Evolutionary conservation across 2,797 vertebrate species (phyloP).

Genomic region (Helicolenus hilgendorfi): DNA sequence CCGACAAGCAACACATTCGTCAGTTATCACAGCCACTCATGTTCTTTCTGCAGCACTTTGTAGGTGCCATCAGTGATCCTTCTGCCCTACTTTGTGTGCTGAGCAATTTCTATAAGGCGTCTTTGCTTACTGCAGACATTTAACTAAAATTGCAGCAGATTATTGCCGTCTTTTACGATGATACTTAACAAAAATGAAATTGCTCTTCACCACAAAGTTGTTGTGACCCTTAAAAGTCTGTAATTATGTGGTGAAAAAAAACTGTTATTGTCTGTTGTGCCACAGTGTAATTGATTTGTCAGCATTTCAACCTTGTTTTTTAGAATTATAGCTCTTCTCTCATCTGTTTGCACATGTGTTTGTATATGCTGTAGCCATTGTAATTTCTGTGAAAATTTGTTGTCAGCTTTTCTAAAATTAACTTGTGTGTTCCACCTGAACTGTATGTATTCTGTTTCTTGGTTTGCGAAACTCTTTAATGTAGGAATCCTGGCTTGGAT

Average conservation of each 20-base stretch:
- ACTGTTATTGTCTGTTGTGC: slow-evolving; percentile 38
- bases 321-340: background rate
- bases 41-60: slow-evolving; percentile 16
- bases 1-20: slow-evolving; percentile 31
- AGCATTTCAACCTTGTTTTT: slow-evolving; percentile 59
- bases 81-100: slow-evolving; percentile 16
- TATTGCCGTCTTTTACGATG: slow-evolving; percentile 68
- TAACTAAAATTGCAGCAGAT: slow-evolving; percentile 66
- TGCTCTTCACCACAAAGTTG: slow-evolving; percentile 49
- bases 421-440: slow-evolving; percentile 10
- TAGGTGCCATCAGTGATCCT: slow-evolving; percentile 37
- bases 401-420: slow-evolving; percentile 35
- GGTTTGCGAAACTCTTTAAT: slow-evolving; percentile 22
- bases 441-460: slow-evolving; percentile 40
- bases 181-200: slow-evolving; percentile 57
- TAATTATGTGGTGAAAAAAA: slow-evolving; percentile 67
- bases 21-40: slow-evolving; percentile 15
- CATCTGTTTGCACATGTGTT: background rate
- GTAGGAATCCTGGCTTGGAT: slow-evolving; percentile 98
- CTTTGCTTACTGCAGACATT: slow-evolving; percentile 60
- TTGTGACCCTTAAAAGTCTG: slow-evolving; percentile 52
- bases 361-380: background rate
- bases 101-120: slow-evolving; percentile 21
- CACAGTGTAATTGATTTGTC: slow-evolving; percentile 69
- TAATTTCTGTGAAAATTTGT: slow-evolving; percentile 32